Base-by-base conservation (phyloP, 2,888 invertebrate species). In the Eristalis intricaria region DNA sequence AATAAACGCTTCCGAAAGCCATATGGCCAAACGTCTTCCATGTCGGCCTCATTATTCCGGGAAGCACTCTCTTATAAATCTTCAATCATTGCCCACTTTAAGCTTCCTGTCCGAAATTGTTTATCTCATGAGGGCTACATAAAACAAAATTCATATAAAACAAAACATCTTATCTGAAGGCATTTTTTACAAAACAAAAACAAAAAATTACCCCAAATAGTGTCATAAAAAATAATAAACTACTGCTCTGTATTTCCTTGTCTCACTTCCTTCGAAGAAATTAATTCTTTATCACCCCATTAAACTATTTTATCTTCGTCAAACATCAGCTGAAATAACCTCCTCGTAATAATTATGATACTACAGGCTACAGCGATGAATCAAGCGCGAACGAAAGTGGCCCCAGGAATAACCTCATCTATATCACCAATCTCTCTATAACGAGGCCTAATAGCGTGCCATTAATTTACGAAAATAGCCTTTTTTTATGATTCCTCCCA, bases 231-330 rank as follows among this genome's bases (percentile, higher is more conserved):
- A 43, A 82, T 70, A 86, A 86, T 78, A 74, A 82, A 86, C 82
- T 78, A 71, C 75, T 64, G 23, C 38, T 35, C 56, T 40, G 32
- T 66, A 38, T 68, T 73, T 64, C 29, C 71, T 56, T n/a, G 19
- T 26, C 40, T 40, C 43, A 66, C 43, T 73, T 15, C 50, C 61
- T 40, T 73, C 63, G 65, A 58, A 71, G 64, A 83, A 79, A 83
- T 83, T 83, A 87, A 87, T 83, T 87, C 79, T 87, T 87, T 87
- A 87, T 87, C 87, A 87, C 87, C 84, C 79, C 83, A 87, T 87
- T 79, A 83, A 87, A 83, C 75, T 79, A 79, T 83, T 87, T 87
- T 83, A 83, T 84, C 83, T 79, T 87, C 87, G 75, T 79, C 87
- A 87, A 83, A 38, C 78, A 87, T 83, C 79, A 79, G 58, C 64